Conservation (phyloP, 1,140 invertebrate genomes). For the Varroa destructor region DNA sequence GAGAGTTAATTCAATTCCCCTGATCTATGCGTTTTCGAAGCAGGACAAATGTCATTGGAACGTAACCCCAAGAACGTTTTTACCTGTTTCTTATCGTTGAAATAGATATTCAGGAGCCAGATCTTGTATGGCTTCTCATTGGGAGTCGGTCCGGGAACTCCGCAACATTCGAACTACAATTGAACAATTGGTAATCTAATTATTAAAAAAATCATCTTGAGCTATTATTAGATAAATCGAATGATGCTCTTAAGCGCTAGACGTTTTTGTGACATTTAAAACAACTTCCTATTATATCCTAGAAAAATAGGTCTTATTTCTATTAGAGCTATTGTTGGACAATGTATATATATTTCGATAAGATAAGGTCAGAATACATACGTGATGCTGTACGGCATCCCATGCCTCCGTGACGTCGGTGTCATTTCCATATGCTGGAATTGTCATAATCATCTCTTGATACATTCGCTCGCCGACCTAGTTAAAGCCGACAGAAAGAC, state of each 20-base stretch:
- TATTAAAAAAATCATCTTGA: neutral
- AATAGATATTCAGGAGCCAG: slow-evolving; percentile 21
- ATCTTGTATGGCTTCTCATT: slow-evolving; percentile 23
- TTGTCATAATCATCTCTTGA: slow-evolving; percentile 57
- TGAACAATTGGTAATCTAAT: slow-evolving; percentile 4
- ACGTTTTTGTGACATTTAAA: neutral
- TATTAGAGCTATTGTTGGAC: too few species aligned
- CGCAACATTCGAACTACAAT: slow-evolving; percentile 61
- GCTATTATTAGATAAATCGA: too few species aligned
- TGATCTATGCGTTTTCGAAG: too few species aligned
- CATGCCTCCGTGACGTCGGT: slow-evolving; percentile 55
- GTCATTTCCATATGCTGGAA: slow-evolving; percentile 51
- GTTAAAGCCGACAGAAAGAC: slow-evolving; percentile 35
- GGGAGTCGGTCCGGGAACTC: slow-evolving; percentile 44
- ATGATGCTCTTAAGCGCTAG: too few species aligned
- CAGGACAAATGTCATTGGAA: too few species aligned
- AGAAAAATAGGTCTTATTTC: neutral
- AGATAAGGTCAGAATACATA: slow-evolving; percentile 36
- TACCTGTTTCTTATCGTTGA: slow-evolving; percentile 41
- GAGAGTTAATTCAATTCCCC: too few species aligned
- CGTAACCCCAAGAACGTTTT: too few species aligned
- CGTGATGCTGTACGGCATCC: slow-evolving; percentile 59
- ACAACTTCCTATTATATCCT: neutral
- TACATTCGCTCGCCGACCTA: slow-evolving; percentile 50
- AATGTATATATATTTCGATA: slow-evolving; percentile 21